Evolutionary conservation across 2,797 vertebrate genomes (phyloP).

Genomic region (Nyctalus aviator): DNA sequence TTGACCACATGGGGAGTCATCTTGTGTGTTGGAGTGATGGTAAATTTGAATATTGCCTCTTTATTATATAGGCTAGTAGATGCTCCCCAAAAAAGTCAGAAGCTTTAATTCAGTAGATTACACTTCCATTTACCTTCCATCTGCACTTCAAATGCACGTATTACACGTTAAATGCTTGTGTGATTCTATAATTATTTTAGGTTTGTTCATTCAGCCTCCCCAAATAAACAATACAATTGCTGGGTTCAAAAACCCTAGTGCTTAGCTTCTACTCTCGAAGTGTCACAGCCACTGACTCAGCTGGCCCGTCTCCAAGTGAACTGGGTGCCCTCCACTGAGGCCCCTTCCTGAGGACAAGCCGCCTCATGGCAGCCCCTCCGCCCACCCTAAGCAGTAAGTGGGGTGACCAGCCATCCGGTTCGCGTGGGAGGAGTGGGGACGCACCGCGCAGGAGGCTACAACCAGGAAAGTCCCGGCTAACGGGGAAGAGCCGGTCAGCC

Average conservation of each 20-base stretch:
- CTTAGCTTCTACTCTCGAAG: background rate
- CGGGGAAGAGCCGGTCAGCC: accelerated
- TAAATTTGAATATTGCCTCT: no score
- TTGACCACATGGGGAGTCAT: no score
- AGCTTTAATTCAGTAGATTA: background rate
- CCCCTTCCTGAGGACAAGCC: background rate
- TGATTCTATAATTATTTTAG: background rate
- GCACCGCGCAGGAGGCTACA: accelerated
- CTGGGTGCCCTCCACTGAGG: background rate
- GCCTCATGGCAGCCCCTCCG: background rate
- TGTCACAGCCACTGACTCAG: background rate
- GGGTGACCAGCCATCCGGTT: background rate
- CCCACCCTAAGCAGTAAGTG: background rate
- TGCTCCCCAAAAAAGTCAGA: background rate
- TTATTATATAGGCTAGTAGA: background rate
- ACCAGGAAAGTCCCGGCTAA: background rate
- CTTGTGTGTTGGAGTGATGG: no score
- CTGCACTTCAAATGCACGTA: background rate
- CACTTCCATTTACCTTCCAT: background rate
- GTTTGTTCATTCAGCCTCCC: background rate
- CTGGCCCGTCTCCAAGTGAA: background rate
- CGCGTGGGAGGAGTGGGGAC: accelerated
- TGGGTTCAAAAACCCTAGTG: background rate
- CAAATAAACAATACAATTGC: background rate
- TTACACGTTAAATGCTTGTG: background rate